Conservation (phyloP, 2,113 vertebrate species). For the Planiliza haematocheilus region DNA sequence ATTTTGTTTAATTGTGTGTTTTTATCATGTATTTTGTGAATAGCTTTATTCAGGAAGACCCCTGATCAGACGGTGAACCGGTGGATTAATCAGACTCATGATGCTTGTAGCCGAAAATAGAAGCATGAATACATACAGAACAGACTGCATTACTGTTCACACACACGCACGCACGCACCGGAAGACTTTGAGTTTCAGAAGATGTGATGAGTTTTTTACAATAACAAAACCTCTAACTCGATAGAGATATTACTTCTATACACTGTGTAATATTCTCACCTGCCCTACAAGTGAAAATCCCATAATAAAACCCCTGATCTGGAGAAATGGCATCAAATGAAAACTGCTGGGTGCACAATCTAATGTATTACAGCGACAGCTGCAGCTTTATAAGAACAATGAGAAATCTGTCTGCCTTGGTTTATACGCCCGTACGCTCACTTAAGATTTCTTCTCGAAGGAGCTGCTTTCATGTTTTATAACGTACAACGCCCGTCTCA, state of each 20-base stretch:
- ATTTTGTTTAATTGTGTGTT: too few relatives aligned
- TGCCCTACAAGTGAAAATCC: neutral
- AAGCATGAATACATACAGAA: conserved; percentile 16
- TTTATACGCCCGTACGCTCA: conserved; percentile 10
- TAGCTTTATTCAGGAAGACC: conserved; percentile 1
- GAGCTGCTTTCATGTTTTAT: conserved; percentile 26
- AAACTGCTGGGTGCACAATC: conserved; percentile 35
- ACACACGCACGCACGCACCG: conserved; percentile 17
- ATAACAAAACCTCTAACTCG: neutral
- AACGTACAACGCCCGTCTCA: neutral
- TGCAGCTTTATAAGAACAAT: conserved; percentile 1
- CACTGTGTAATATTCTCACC: conserved; percentile 19
- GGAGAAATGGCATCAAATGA: conserved; percentile 34
- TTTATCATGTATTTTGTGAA: conserved; percentile 21
- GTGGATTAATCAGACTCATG: conserved; percentile 36
- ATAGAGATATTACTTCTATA: conserved; percentile 12
- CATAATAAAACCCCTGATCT: conserved; percentile 33
- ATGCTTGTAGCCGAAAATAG: conserved; percentile 44
- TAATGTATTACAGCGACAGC: conserved; percentile 15
- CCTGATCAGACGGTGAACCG: conserved; percentile 25
- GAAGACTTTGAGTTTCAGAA: neutral
- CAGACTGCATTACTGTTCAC: conserved; percentile 20
- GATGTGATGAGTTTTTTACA: neutral
- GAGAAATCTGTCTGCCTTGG: conserved; percentile 17
- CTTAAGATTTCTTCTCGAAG: conserved; percentile 15